Conservation (phyloP, 2,797 vertebrate species). For the Phataginus tricuspis region DNA sequence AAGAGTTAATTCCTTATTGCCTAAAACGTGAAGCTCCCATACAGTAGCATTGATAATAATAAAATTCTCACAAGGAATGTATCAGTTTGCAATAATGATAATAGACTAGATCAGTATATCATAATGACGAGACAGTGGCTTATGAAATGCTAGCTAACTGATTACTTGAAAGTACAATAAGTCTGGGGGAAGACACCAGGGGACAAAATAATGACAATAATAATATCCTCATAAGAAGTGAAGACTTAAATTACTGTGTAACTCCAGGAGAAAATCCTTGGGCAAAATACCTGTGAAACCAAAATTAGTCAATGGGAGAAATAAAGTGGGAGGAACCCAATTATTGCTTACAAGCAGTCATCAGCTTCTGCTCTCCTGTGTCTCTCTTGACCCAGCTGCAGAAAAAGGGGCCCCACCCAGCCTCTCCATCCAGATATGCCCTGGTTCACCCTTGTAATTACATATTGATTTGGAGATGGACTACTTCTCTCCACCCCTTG, state of each 20-base stretch:
- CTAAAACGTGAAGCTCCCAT: background rate
- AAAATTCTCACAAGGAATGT: background rate
- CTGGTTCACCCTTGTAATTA: too few species aligned
- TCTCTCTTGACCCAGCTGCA: too few species aligned
- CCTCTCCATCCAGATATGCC: too few species aligned
- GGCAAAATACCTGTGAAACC: too few species aligned
- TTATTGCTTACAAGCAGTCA: too few species aligned
- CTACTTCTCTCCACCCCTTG: too few species aligned
- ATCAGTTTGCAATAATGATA: background rate
- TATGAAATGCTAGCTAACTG: background rate
- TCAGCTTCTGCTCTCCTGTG: too few species aligned
- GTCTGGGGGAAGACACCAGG: background rate
- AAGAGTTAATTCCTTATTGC: background rate
- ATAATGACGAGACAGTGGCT: background rate
- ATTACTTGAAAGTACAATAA: background rate
- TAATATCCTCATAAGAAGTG: background rate
- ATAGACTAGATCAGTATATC: background rate
- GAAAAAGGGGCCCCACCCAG: too few species aligned
- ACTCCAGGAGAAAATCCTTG: too few species aligned
- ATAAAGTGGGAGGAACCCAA: too few species aligned
- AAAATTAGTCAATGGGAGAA: too few species aligned
- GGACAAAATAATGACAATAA: conserved; percentile 11
- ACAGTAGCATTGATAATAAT: background rate
- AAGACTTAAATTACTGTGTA: background rate
- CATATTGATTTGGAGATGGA: too few species aligned